phyloP scores from a whole-genome alignment of 2,888 invertebrate genomes.

The Cynaeus angustus region DNA sequence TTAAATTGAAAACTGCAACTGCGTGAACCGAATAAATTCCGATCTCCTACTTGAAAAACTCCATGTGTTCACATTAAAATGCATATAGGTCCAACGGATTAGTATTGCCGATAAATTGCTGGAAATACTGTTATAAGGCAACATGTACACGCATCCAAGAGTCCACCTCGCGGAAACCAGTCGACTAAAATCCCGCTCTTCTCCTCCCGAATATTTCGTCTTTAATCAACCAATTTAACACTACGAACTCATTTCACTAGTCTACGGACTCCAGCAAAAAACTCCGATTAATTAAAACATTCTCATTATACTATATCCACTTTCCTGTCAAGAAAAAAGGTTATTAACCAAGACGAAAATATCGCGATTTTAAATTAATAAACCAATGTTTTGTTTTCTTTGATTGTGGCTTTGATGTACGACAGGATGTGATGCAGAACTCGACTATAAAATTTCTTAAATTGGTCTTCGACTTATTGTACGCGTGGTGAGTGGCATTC shows the following conservation, averaged over 20 bases:
- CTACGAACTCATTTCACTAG: conserved; percentile 25
- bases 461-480: conserved; percentile 26
- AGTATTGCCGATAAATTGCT: conserved; percentile 40
- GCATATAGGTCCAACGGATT: conserved; percentile 44
- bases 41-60: conserved; percentile 19
- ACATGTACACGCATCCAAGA: conserved; percentile 25
- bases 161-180: conserved; percentile 33
- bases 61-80: conserved; percentile 28
- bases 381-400: conserved; percentile 30
- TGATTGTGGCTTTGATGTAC: too few relatives aligned
- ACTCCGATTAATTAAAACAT: conserved; percentile 31
- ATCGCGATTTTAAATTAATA: conserved; percentile 32
- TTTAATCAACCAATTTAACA: conserved; percentile 35
- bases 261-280: conserved; percentile 19
- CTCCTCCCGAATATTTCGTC: conserved; percentile 14
- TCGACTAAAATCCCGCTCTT: conserved; percentile 25
- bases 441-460: conserved; percentile 8
- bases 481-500: conserved; percentile 33
- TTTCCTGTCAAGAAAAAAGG: conserved; percentile 30
- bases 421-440: too few relatives aligned
- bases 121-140: conserved; percentile 42
- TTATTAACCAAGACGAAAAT: conserved; percentile 40
- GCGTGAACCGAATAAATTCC: conserved; percentile 18
- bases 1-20: neutral
- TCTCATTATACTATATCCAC: conserved; percentile 24